phyloP scores from a whole-genome alignment of 2,888 invertebrate species.

The Cordilura impudica region DNA sequence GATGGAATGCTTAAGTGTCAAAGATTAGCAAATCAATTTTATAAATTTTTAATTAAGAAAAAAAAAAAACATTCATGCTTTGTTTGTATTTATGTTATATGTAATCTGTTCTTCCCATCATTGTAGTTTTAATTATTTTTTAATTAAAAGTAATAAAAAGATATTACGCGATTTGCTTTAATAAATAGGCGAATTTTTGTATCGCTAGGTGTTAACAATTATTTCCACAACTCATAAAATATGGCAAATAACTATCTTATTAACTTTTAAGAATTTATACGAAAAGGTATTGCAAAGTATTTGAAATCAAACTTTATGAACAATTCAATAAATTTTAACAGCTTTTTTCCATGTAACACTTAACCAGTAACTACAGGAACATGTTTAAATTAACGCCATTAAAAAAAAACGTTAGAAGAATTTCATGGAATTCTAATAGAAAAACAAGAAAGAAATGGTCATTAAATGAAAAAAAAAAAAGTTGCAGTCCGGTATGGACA shows the following conservation, averaged over 20 bases:
- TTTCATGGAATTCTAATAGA: background rate
- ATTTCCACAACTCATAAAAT: too few relatives aligned
- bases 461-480: background rate
- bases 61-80: constrained; percentile 1
- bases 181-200: too few relatives aligned
- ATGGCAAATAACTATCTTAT: too few relatives aligned
- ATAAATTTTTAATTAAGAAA: constrained; percentile 25
- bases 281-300: too few relatives aligned
- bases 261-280: too few relatives aligned
- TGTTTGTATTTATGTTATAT: background rate
- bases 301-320: background rate
- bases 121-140: background rate
- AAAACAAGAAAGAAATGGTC: background rate
- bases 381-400: background rate
- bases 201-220: too few relatives aligned
- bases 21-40: constrained; percentile 42
- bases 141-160: constrained; percentile 19
- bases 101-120: background rate
- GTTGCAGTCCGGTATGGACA: background rate
- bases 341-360: constrained; percentile 4
- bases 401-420: background rate
- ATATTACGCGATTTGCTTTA: background rate
- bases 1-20: background rate
- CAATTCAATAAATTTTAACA: background rate
- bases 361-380: constrained; percentile 4